Evolutionary conservation across 1,140 invertebrate species (phyloP).

Genomic region (Drosophila paulistorum): DNA sequence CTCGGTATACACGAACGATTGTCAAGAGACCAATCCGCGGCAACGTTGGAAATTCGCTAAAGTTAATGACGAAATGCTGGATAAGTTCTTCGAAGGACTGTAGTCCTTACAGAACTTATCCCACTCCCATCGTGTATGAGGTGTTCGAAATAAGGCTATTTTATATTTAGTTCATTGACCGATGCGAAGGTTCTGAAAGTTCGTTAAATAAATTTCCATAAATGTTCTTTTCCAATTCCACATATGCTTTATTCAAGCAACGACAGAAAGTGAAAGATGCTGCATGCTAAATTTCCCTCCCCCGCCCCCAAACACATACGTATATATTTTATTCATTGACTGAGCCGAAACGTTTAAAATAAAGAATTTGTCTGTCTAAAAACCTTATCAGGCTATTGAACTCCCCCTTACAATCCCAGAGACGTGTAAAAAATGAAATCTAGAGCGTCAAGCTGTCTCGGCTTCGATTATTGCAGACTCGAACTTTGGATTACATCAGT

Average conservation of each 20-base stretch:
- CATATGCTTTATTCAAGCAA: conserved; percentile 37
- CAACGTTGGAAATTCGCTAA: conserved; percentile 92
- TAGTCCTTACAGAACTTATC: conserved; percentile 38
- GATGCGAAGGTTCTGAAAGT: conserved; percentile 53
- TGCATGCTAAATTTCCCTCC: background rate
- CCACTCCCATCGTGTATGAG: background rate
- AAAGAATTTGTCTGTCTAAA: conserved; percentile 28
- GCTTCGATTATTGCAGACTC: background rate
- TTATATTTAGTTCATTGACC: conserved; percentile 53
- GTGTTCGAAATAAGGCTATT: background rate
- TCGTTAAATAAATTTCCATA: conserved; percentile 62
- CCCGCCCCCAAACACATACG: too few relatives aligned
- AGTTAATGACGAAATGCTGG: conserved; percentile 86
- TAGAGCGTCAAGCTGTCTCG: conserved; percentile 51
- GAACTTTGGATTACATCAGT: background rate
- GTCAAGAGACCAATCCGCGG: conserved; percentile 86
- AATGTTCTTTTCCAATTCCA: conserved; percentile 29
- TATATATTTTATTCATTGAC: conserved; percentile 8
- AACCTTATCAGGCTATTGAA: conserved; percentile 53
- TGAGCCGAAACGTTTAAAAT: conserved; percentile 19
- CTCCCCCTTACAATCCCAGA: conserved; percentile 18
- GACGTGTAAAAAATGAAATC: conserved; percentile 39
- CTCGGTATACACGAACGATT: conserved; percentile 88
- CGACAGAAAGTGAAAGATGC: conserved; percentile 35
- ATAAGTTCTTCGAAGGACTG: conserved; percentile 35